Evolutionary conservation across 1,140 invertebrate species (phyloP).

Genomic region (Drosophila nigrodunni): DNA sequence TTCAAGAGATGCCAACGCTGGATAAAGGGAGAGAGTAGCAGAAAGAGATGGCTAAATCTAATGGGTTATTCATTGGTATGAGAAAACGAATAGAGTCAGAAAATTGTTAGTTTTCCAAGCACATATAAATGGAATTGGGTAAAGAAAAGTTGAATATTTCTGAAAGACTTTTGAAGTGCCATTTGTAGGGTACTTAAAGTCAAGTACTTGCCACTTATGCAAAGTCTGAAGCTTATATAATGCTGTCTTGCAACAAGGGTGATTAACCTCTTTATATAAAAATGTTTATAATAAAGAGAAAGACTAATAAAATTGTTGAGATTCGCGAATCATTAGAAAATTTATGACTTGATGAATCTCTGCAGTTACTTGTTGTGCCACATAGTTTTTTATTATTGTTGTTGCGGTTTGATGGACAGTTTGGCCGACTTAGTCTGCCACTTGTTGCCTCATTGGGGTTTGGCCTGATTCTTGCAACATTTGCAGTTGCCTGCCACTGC

Average conservation of each 20-base stretch:
- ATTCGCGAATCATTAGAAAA: slow-evolving; percentile 3
- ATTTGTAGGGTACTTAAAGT: no score
- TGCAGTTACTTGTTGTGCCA: slow-evolving; percentile 34
- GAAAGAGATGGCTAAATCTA: slow-evolving; percentile 9
- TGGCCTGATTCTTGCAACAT: slow-evolving; percentile 21
- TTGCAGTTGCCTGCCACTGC: slow-evolving; percentile 33
- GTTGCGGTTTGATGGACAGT: slow-evolving; percentile 13
- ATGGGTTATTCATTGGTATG: slow-evolving; percentile 6
- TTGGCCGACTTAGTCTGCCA: slow-evolving; percentile 44
- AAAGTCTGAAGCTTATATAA: no score
- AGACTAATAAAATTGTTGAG: not conserved
- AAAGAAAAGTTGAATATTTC: not conserved
- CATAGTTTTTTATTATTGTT: slow-evolving; percentile 8
- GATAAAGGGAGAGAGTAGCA: not conserved
- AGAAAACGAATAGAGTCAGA: not conserved
- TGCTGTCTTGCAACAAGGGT: not conserved
- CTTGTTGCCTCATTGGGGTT: slow-evolving; percentile 43
- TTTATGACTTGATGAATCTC: slow-evolving; percentile 12
- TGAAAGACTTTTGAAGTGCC: not conserved
- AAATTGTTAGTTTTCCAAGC: not conserved
- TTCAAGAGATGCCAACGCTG: not conserved
- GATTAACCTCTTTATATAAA: not conserved
- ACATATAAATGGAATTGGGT: not conserved
- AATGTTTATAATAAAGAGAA: not conserved
- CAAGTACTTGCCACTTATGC: not conserved